Conservation (phyloP, 2,888 invertebrate species). For the Microctonus aethiopoides region DNA sequence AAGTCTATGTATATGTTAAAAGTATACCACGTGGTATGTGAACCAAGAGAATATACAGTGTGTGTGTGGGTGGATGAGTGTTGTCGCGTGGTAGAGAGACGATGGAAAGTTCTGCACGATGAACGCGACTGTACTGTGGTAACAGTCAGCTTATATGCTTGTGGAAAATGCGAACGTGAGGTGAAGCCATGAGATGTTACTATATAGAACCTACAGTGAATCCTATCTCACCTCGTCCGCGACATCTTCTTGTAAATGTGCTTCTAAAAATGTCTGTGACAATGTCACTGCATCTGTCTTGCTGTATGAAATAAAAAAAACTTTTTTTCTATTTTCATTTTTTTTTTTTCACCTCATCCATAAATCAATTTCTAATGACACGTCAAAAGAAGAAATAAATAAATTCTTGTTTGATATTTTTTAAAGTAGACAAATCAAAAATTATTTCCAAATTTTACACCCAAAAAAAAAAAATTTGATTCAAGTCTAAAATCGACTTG, state of each 20-base stretch:
- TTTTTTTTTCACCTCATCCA: background rate
- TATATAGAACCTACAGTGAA: constrained; percentile 29
- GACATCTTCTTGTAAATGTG: constrained; percentile 14
- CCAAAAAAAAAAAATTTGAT: too few species aligned
- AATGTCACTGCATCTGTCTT: constrained; percentile 17
- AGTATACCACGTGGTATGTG: constrained; percentile 36
- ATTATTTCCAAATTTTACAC: too few species aligned
- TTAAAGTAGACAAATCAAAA: too few species aligned
- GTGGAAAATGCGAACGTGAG: constrained; percentile 46
- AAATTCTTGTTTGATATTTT: too few species aligned
- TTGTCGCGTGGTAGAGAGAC: constrained; percentile 3
- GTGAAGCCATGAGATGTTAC: constrained; percentile 42
- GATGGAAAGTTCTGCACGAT: constrained; percentile 43
- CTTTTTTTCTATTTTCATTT: background rate
- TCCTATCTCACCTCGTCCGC: constrained; percentile 31
- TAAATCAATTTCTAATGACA: background rate
- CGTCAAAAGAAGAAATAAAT: too few species aligned
- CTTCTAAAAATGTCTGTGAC: constrained; percentile 25
- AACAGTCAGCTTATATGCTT: constrained; percentile 44
- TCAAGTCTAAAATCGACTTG: too few species aligned
- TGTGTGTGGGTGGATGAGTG: background rate
- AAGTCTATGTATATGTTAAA: constrained; percentile 27
- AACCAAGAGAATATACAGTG: constrained; percentile 40
- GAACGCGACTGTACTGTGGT: constrained; percentile 45
- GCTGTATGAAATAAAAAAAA: background rate